A percentile compares a stretch with the other conserved stretches of the same genome.
Conservation (phyloP, 92 coral and sea anemone genomes). For the Bergia sp. region DNA sequence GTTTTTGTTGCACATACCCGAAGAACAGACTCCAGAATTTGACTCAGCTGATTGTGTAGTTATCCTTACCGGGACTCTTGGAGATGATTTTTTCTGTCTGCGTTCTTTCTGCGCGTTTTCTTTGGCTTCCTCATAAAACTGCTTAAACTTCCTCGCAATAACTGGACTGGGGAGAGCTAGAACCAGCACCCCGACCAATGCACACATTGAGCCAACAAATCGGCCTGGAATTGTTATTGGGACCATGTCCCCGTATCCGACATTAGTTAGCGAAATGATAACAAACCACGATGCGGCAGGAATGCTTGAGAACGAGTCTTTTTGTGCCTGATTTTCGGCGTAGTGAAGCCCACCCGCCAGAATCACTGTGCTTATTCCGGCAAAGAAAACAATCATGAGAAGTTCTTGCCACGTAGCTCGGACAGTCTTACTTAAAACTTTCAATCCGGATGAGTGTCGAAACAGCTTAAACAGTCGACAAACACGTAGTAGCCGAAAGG, state of each 20-base stretch:
- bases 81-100: background rate
- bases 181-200: conserved; percentile 80
- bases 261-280: conserved; percentile 88
- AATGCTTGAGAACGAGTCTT: conserved; percentile 73
- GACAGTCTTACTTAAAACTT: conserved; percentile 79
- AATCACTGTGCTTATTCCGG: conserved; percentile 72
- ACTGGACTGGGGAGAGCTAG: conserved; percentile 86
- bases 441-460: conserved; percentile 85
- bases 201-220: conserved; percentile 77
- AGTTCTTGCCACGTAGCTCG: conserved; percentile 86
- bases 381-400: conserved; percentile 79
- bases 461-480: conserved; percentile 80
- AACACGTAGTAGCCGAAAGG: conserved; percentile 71
- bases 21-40: background rate
- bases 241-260: conserved; percentile 97
- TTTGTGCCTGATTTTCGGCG: conserved; percentile 76
- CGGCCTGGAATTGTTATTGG: conserved; percentile 80
- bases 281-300: conserved; percentile 97
- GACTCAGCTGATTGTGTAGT: background rate
- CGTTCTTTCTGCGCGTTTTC: conserved; percentile 35
- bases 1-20: background rate
- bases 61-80: background rate
- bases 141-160: conserved; percentile 80
- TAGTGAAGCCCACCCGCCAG: conserved; percentile 80
- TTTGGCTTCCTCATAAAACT: conserved; percentile 72